Conservation (phyloP, 2,888 invertebrate genomes). For the Drosophila tripunctata region DNA sequence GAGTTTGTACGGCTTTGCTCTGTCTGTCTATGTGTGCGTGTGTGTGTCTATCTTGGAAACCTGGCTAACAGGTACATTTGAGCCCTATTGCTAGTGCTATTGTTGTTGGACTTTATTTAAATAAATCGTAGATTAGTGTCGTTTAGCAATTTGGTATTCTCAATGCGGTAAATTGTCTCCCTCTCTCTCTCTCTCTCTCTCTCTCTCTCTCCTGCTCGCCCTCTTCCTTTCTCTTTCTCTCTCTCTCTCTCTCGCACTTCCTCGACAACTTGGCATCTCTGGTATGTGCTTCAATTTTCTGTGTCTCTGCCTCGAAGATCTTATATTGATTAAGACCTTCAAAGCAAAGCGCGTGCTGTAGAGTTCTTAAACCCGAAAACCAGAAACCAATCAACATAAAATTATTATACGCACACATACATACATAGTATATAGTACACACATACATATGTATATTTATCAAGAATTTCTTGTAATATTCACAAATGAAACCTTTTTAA, state of each 20-base stretch:
- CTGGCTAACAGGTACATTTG: conserved; percentile 59
- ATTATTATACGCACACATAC: not conserved
- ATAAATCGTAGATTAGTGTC: conserved; percentile 75
- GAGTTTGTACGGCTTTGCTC: conserved; percentile 17
- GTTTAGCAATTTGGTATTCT: conserved; percentile 73
- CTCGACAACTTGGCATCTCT: conserved; percentile 27
- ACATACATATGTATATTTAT: not conserved
- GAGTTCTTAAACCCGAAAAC: not conserved
- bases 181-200: not conserved
- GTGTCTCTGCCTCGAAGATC: conserved; percentile 13
- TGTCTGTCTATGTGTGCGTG: no score
- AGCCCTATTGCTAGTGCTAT: conserved; percentile 21
- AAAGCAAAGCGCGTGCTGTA: conserved; percentile 24
- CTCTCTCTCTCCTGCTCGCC: not conserved
- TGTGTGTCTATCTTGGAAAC: conserved; percentile 1
- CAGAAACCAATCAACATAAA: conserved; percentile 14
- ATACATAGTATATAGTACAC: not conserved
- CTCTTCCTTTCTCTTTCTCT: not conserved
- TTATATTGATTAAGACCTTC: conserved; percentile 46
- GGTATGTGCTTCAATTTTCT: conserved; percentile 31
- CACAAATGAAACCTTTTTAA: not conserved
- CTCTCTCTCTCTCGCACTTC: not conserved
- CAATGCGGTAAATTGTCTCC: conserved; percentile 14
- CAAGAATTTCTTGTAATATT: not conserved
- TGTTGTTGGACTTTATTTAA: conserved; percentile 55